These are phyloP conservation scores for Probaryconus sp. DNA, from an alignment of 1,140 invertebrate species.

Conservation along the genomic window DNA sequence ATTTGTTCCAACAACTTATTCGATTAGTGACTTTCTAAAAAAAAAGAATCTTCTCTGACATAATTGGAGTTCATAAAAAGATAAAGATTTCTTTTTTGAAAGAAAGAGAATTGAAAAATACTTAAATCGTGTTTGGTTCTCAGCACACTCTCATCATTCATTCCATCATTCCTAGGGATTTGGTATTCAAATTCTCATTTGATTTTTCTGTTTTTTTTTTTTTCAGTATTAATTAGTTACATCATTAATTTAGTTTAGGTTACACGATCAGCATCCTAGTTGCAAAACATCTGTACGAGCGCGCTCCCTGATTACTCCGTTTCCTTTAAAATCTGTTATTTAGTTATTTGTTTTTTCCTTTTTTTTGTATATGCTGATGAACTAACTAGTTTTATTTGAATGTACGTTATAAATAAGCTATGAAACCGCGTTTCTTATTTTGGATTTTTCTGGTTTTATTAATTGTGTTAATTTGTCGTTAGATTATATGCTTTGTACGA, in stretches of 20 bases:
- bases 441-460: conserved; percentile 27
- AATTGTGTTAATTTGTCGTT: conserved; percentile 64
- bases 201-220: conserved; percentile 67
- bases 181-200: conserved; percentile 70
- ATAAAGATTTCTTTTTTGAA: too few species aligned
- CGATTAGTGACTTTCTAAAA: too few species aligned
- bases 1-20: too few species aligned
- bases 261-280: conserved; percentile 66
- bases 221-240: conserved; percentile 70
- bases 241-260: conserved; percentile 66
- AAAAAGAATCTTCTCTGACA: too few species aligned
- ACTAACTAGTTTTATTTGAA: conserved; percentile 73
- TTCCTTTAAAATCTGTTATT: conserved; percentile 63
- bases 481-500: conserved; percentile 73
- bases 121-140: conserved; percentile 32
- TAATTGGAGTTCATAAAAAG: too few species aligned
- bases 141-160: conserved; percentile 61
- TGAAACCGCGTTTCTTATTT: conserved; percentile 65
- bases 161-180: conserved; percentile 69
- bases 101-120: too few species aligned
- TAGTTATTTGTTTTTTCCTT: too few species aligned
- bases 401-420: conserved; percentile 73
- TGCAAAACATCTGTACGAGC: conserved; percentile 66
- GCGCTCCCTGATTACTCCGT: conserved; percentile 44
- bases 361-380: conserved; percentile 70